A percentile compares a stretch with the other conserved stretches of the same genome.
Evolutionary conservation across 2,888 invertebrate genomes (phyloP).

Genomic region (Oscheius onirici): DNA sequence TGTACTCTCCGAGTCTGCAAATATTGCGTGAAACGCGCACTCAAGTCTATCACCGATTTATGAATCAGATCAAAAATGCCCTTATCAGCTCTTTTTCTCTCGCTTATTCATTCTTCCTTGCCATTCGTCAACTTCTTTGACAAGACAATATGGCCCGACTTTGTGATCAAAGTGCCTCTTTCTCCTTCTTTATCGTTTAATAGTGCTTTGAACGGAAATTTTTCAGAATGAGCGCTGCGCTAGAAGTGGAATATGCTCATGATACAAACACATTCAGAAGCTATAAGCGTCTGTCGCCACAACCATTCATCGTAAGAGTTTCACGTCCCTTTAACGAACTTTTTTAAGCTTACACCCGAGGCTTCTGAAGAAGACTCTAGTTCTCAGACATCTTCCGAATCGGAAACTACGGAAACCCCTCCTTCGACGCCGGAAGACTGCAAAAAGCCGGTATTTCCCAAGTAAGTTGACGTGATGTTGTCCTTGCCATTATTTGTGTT

Average conservation of each 20-base stretch:
- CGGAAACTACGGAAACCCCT: conserved; percentile 9
- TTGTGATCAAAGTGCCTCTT: conserved; percentile 6
- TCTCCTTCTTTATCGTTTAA: too few species aligned
- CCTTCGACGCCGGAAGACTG: conserved; percentile 19
- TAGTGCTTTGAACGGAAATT: neutral
- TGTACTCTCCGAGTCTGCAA: conserved; percentile 16
- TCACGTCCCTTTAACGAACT: neutral
- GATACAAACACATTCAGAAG: neutral
- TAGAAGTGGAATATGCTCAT: neutral
- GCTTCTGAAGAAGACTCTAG: conserved; percentile 12
- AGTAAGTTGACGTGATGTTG: conserved; percentile 1
- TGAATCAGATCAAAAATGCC: too few species aligned
- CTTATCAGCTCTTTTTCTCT: too few species aligned
- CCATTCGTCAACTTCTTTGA: neutral
- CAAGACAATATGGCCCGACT: neutral
- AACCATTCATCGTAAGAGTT: neutral
- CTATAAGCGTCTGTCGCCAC: neutral
- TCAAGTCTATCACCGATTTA: too few species aligned
- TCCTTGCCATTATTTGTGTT: neutral
- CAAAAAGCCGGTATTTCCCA: neutral
- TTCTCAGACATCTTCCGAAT: conserved; percentile 15
- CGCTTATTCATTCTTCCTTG: too few species aligned
- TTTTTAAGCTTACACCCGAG: neutral
- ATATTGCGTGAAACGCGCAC: conserved; percentile 20
- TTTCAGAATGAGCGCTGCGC: conserved; percentile 18